Evolutionary conservation across 2,888 invertebrate species (phyloP).

Genomic region (Fissipunctia ypsillon): DNA sequence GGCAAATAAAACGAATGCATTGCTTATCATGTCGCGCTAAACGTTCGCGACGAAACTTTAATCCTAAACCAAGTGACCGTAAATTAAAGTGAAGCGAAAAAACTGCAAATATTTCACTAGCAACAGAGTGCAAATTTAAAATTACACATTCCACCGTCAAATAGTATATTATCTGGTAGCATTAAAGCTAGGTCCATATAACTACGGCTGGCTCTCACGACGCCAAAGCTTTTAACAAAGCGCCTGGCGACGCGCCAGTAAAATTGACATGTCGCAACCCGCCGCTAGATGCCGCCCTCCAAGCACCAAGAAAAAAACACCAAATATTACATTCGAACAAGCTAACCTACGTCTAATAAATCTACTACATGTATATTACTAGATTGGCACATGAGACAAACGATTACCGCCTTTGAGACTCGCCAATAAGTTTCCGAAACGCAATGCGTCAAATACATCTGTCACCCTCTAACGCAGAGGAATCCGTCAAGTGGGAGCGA

Average conservation of each 20-base stretch:
- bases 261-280: conserved; percentile 73
- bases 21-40: conserved; percentile 55
- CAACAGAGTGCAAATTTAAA: conserved; percentile 70
- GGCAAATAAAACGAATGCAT: conserved; percentile 40
- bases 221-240: conserved; percentile 83
- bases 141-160: conserved; percentile 64
- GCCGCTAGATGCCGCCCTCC: conserved; percentile 79
- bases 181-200: conserved; percentile 69
- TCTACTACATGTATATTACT: conserved; percentile 74
- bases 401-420: conserved; percentile 76
- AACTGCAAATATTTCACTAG: conserved; percentile 61
- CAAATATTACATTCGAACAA: conserved; percentile 70
- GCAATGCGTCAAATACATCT: conserved; percentile 77
- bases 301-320: conserved; percentile 68
- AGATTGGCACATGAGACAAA: conserved; percentile 73
- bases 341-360: conserved; percentile 75
- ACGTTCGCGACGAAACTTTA: conserved; percentile 50
- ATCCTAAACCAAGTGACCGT: conserved; percentile 49
- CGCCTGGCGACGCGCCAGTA: conserved; percentile 82
- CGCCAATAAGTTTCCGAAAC: conserved; percentile 69
- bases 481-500: conserved; percentile 85
- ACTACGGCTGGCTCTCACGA: conserved; percentile 73
- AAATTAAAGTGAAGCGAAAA: conserved; percentile 54
- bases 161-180: conserved; percentile 69
- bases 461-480: conserved; percentile 81